Conservation (phyloP, 2,888 invertebrate genomes). For the Andrena bucephala region DNA sequence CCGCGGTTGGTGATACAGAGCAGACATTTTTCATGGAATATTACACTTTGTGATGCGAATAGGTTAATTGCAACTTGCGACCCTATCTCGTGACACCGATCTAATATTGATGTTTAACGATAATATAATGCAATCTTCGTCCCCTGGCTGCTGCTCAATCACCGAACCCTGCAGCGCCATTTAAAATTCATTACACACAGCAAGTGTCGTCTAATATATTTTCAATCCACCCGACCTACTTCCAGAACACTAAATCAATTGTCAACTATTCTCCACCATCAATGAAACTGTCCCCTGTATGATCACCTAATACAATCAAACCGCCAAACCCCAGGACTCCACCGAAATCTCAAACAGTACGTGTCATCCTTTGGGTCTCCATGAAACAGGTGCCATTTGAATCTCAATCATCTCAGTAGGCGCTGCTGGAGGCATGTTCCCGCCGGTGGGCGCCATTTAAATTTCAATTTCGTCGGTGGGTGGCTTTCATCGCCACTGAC, state of each 20-base stretch:
- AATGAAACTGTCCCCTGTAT: too few species aligned
- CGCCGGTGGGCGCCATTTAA: constrained; percentile 28
- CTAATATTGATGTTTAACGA: neutral
- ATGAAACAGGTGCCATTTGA: constrained; percentile 42
- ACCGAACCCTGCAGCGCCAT: neutral
- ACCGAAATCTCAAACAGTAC: constrained; percentile 13
- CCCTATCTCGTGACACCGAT: too few species aligned
- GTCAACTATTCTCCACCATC: too few species aligned
- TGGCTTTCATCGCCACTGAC: constrained; percentile 14
- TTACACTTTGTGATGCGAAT: too few species aligned
- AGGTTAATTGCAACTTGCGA: too few species aligned
- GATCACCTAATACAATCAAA: neutral
- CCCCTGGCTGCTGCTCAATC: neutral
- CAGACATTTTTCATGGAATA: too few species aligned
- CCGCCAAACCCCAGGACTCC: neutral
- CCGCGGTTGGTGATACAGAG: too few species aligned
- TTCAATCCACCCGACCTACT: constrained; percentile 1
- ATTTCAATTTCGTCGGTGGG: constrained; percentile 38
- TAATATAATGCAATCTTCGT: neutral
- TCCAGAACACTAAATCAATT: constrained; percentile 1
- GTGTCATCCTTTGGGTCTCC: constrained; percentile 34
- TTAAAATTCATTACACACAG: neutral
- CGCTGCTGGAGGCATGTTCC: constrained; percentile 13
- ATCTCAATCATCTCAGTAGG: constrained; percentile 33
- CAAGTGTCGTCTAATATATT: neutral